Percentiles rank a stretch among this genome's conserved stretches.
These are phyloP conservation scores for Nanorana parkeri DNA, from an alignment of 2,113 vertebrate genomes.

Conservation along the genomic window DNA sequence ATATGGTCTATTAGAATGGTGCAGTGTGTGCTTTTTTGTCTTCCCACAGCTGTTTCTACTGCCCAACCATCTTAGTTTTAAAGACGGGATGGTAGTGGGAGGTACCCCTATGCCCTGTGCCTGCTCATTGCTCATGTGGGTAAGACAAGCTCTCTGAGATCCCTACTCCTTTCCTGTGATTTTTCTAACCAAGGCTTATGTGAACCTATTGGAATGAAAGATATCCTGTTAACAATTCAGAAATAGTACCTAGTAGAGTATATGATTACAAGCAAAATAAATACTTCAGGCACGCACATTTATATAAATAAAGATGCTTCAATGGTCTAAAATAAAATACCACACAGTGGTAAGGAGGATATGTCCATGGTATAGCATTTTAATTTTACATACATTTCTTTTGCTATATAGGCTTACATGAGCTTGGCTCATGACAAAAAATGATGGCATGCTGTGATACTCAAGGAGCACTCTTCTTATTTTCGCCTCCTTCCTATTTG, in stretches of 20 bases:
- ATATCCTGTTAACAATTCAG: slow-evolving; percentile 92
- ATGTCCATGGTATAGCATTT: not conserved
- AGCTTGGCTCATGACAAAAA: too few relatives aligned
- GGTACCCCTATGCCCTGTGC: slow-evolving; percentile 76
- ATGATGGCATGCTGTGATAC: too few relatives aligned
- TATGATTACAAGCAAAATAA: slow-evolving; percentile 86
- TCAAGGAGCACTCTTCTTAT: too few relatives aligned
- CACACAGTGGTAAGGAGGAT: not conserved
- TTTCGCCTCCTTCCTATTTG: too few relatives aligned
- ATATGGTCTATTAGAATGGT: slow-evolving; percentile 97
- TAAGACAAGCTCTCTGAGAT: slow-evolving; percentile 75
- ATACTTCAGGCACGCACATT: slow-evolving; percentile 92
- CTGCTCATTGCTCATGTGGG: slow-evolving; percentile 81
- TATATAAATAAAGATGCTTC: slow-evolving; percentile 98
- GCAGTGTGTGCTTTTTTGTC: slow-evolving; percentile 81
- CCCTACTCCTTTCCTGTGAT: slow-evolving; percentile 71
- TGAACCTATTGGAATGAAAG: slow-evolving; percentile 94
- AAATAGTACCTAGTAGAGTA: slow-evolving; percentile 85
- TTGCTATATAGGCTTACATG: not conserved
- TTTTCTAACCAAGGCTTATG: slow-evolving; percentile 85
- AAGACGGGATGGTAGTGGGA: slow-evolving; percentile 71
- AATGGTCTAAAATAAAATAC: slow-evolving; percentile 85
- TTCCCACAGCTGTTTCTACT: slow-evolving; percentile 89
- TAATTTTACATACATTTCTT: not conserved
- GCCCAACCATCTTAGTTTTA: slow-evolving; percentile 74